phyloP scores from a whole-genome alignment of 2,113 vertebrate species.

The Sus scrofa region T2T-Sscrofa CM000814.6:145756001-145756500 shows the following conservation, averaged over 20 bases:
- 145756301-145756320: too few species aligned
- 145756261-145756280: fast-evolving
- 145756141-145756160: neutral
- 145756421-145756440: neutral
- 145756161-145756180: too few species aligned
- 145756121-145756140: neutral
- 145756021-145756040: neutral
- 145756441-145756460: neutral
- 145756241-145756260: neutral
- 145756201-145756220: neutral
- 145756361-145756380: neutral
- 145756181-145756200: neutral
- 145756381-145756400: fast-evolving
- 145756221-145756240: neutral
- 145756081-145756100: too few species aligned
- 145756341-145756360: neutral
- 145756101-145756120: neutral
- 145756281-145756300: neutral
- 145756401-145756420: neutral
- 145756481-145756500: neutral
- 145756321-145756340: neutral
- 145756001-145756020: neutral
- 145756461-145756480: neutral
- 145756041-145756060: neutral
- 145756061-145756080: neutral